A percentile compares a stretch with the other conserved stretches of the same genome.
Conservation (phyloP, 2,888 invertebrate genomes). For the Axea sp. region DNA sequence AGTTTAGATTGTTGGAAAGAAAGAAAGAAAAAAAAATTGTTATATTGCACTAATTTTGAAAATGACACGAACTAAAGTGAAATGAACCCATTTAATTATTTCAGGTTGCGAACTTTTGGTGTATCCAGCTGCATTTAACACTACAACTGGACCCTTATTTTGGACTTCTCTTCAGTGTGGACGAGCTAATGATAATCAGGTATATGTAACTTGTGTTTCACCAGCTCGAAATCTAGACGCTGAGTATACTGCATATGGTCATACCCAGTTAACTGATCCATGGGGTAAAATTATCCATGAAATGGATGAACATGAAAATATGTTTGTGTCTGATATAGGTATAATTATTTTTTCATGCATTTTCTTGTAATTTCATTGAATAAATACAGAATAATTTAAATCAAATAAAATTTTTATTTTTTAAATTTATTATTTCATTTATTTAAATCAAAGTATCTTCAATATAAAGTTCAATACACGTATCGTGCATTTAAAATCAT, state of each 20-base stretch:
- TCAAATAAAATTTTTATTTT: too few species aligned
- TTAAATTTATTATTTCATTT: conserved; percentile 37
- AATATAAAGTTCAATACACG: too few species aligned
- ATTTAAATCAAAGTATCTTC: not conserved
- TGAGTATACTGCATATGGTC: conserved; percentile 93
- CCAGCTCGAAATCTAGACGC: conserved; percentile 88
- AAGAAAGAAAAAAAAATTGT: too few species aligned
- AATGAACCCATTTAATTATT: conserved; percentile 1
- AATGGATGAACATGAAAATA: conserved; percentile 86
- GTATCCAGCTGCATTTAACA: conserved; percentile 97
- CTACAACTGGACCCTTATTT: conserved; percentile 96
- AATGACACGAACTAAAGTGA: conserved; percentile 83
- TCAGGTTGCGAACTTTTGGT: conserved; percentile 91
- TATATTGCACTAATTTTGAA: too few species aligned
- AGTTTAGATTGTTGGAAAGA: too few species aligned
- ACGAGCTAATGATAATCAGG: conserved; percentile 93
- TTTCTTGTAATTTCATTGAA: not conserved
- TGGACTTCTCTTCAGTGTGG: conserved; percentile 92
- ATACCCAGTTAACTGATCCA: conserved; percentile 90
- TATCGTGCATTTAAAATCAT: too few species aligned
- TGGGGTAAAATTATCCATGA: conserved; percentile 88
- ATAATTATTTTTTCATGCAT: conserved; percentile 69
- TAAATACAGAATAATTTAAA: too few species aligned
- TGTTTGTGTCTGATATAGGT: conserved; percentile 89
- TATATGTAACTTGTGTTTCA: conserved; percentile 91